phyloP scores from a whole-genome alignment of 2,113 vertebrate species.

The Irena cyanogastra region DNA sequence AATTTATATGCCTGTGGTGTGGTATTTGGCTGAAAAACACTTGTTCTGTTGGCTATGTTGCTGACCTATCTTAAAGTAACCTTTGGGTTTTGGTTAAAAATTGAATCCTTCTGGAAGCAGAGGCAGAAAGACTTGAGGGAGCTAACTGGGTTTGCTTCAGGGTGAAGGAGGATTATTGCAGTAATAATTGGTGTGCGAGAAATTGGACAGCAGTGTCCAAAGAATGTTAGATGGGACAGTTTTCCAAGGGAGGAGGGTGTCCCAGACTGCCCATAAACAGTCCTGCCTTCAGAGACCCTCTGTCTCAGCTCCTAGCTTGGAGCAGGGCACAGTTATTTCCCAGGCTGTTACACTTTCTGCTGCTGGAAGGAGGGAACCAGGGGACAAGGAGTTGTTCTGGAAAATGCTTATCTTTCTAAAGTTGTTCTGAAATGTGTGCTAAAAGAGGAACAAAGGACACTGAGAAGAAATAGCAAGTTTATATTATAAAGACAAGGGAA shows the following conservation, averaged over 20 bases:
- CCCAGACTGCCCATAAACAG: background rate
- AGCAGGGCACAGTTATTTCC: background rate
- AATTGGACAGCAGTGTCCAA: background rate
- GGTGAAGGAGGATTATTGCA: background rate
- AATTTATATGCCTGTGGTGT: background rate
- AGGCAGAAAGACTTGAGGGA: background rate
- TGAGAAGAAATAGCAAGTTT: background rate
- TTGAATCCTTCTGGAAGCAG: background rate
- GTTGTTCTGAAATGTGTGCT: background rate
- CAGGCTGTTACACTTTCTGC: background rate
- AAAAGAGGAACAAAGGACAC: background rate
- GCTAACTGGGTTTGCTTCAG: background rate
- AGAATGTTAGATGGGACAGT: background rate
- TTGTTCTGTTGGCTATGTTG: background rate
- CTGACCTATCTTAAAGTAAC: background rate
- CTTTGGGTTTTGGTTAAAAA: background rate
- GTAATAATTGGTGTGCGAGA: background rate
- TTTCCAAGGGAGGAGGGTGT: background rate
- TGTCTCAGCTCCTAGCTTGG: background rate
- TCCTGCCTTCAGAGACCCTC: background rate
- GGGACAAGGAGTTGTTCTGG: background rate
- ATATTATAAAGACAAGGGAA: background rate
- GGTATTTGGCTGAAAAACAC: background rate
- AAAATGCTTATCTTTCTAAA: background rate
- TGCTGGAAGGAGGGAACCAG: background rate